Percentiles rank a stretch among this genome's conserved stretches.
phyloP scores from a whole-genome alignment of 2,888 invertebrate species.

The Nasonovia ribisnigri region DNA sequence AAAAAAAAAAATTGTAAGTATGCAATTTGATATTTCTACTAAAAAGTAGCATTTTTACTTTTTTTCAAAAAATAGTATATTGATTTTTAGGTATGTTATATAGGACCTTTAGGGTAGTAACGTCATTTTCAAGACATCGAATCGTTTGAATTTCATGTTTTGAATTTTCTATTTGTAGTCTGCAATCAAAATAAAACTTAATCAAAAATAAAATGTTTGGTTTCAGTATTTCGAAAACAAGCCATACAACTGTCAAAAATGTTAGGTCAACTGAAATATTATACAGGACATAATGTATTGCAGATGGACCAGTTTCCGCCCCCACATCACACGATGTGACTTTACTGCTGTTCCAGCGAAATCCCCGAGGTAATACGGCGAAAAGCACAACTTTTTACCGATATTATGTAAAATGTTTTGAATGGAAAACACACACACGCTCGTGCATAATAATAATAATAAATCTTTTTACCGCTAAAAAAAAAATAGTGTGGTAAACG shows the following conservation, averaged over 20 bases:
- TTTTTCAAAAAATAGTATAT: too few species aligned
- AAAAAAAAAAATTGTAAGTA: not conserved
- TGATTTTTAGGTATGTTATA: too few species aligned
- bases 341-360: too few species aligned
- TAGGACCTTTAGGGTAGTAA: too few species aligned
- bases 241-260: not conserved
- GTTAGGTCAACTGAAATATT: not conserved
- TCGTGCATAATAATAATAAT: constrained; percentile 32
- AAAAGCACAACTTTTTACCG: not conserved
- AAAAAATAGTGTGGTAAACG: constrained; percentile 24
- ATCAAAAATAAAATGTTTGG: not conserved
- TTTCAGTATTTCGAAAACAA: not conserved
- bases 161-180: not conserved
- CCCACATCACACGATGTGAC: not conserved
- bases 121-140: not conserved
- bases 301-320: not conserved
- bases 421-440: not conserved
- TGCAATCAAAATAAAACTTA: not conserved
- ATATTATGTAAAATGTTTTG: not conserved
- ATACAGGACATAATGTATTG: not conserved
- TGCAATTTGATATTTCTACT: too few species aligned
- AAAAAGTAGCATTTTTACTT: too few species aligned
- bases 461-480: constrained; percentile 56
- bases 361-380: not conserved
- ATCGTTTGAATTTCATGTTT: not conserved